A percentile compares a stretch with the other conserved stretches of the same genome.
Conservation (phyloP, 2,797 vertebrate species). For the Pteronotus mesoamericanus region DNA sequence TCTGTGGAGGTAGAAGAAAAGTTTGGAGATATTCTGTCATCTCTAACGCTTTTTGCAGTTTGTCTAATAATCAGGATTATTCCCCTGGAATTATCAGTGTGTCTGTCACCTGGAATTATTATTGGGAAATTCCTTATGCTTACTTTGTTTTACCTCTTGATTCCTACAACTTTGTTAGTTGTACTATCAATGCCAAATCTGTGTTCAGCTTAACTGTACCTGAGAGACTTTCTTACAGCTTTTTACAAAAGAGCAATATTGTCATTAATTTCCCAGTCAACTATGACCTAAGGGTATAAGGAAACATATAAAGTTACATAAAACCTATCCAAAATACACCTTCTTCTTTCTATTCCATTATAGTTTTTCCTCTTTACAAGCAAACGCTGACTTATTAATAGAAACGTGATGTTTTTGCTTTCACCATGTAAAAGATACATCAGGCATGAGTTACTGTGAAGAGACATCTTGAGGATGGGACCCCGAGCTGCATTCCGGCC, state of each 20-base stretch:
- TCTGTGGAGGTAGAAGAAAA: not conserved
- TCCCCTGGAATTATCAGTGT: not conserved
- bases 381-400: not conserved
- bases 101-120: not conserved
- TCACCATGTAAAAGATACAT: not conserved
- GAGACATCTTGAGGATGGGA: not conserved
- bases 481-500: not conserved
- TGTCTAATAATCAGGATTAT: not conserved
- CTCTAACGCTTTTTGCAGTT: not conserved
- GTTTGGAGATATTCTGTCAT: not conserved
- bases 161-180: not conserved
- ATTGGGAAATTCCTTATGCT: not conserved
- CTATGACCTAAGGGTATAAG: conserved; percentile 3
- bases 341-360: not conserved
- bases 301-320: not conserved
- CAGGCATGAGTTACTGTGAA: not conserved
- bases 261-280: conserved; percentile 16
- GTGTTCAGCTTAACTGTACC: not conserved
- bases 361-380: conserved; percentile 6
- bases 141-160: not conserved
- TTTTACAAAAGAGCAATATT: conserved; percentile 43
- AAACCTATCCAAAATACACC: not conserved
- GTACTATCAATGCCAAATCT: not conserved
- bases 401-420: conserved; percentile 20
- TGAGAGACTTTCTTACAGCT: not conserved